Base-by-base conservation (phyloP, 2,113 vertebrate species). In the Syrrhaptes paradoxus region DNA sequence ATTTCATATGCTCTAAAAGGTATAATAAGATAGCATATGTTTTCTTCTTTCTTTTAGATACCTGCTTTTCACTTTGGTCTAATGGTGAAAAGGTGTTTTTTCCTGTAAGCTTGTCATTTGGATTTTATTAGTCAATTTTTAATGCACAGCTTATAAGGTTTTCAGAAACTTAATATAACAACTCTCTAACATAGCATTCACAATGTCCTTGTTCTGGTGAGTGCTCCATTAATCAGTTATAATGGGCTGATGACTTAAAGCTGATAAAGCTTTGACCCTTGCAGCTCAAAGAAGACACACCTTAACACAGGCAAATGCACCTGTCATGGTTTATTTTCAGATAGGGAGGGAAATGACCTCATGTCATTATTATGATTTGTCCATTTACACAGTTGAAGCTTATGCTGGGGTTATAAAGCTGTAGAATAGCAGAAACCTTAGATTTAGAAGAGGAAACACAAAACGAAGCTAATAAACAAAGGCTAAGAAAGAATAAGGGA, bases 161-260 rank as follows among this genome's bases (percentile, higher is more conserved):
- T 86, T 90, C 74, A 86, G 65, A 81, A 84, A 86, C 20, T 90
- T 92, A 62, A 70, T 80, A 4, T 36, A 67, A 70, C 29, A 62
- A 14, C 31, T 49, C 12, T 63, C 4, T 67, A 79, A 80, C 31
- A 58, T 4, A 66, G 29, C 16, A 88, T 58, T 82, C 59, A 63
- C n/a, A 77, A 31, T 48, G 51, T 58, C 86, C 88, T 94, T 94
- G 49, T 71, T 86, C 65, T 83, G 61, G 26, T 52, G 79, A 88
- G 28, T 43, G 43, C 22, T 84, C 46, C 88, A 92, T 93, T 97
- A 93, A 88, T 96, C 86, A 84, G 43, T 51, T 83, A 29, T 92
- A 93, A 91, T 77, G 28, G 49, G 19, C 15, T 94, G 67, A 83
- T 76, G 62, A 72, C 46, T 45, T 13, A 10, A 83, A 17, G 36